Evolutionary conservation across 2,113 vertebrate genomes (phyloP).

Genomic region (Muntiacus muntjak): DNA sequence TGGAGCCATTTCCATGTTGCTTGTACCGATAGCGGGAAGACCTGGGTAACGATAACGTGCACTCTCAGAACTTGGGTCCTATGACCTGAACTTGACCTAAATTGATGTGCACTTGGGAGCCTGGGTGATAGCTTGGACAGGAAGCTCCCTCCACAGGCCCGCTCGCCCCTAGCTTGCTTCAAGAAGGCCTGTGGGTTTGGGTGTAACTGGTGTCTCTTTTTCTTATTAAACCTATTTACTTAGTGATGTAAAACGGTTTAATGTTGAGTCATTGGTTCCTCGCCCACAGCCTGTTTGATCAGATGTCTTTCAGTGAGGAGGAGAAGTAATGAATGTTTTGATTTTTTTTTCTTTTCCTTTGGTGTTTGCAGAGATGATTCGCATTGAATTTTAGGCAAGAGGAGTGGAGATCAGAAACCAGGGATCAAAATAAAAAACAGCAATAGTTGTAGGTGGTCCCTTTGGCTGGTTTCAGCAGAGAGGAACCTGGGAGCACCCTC

Average conservation of each 20-base stretch:
- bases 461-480: not conserved
- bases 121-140: not conserved
- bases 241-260: not conserved
- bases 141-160: not conserved
- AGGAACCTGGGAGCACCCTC: no score
- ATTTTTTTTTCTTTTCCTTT: conserved; percentile 6
- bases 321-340: not conserved
- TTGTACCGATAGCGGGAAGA: not conserved
- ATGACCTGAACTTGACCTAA: not conserved
- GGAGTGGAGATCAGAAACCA: conserved; percentile 13
- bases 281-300: conserved; percentile 23
- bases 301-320: conserved; percentile 29
- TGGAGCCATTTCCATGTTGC: not conserved
- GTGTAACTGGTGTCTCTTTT: not conserved
- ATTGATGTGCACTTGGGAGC: not conserved
- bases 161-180: not conserved
- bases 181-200: not conserved
- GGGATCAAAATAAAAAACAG: not conserved
- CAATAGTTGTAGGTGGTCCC: not conserved
- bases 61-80: not conserved
- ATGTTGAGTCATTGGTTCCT: not conserved
- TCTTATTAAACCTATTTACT: not conserved
- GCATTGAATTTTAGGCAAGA: not conserved
- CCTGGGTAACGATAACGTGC: not conserved
- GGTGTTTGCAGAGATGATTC: conserved; percentile 14